Evolutionary conservation across 2,797 vertebrate species (phyloP), one percentile per base, ranked within the genome.

Genomic region (Tokudaia tokunoshimensis): DNA sequence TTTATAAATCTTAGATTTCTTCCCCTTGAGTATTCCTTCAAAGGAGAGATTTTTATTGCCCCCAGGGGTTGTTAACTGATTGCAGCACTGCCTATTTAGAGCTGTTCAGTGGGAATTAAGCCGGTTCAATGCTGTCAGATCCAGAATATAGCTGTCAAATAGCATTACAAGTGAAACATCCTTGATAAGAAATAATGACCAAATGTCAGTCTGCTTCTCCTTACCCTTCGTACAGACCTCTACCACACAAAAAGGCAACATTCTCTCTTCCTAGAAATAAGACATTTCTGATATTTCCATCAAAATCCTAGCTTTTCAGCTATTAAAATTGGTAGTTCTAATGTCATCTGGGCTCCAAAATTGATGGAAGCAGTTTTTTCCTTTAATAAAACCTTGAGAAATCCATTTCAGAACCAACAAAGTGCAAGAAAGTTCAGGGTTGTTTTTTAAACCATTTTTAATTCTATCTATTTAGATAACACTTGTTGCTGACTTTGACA

Each of bases 1-100:
- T 99, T 98, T 98, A 99, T 99, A 99, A 99, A 99, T 99, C 99
- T 99, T 99, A 99, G 99, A 99, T 99, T 99, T 99, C 99, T 98
- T 98, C 99, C 99, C 99, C 99, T 98, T 98, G 99, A 99, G 99
- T 99, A 98, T 99, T 98, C 97, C 98, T 99, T 99, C 99, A 99
- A 99, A 99, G 99, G 98, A 98, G 99, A 99, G 99, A 99, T 99
- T 97, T 97, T 98, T 98, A 98, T 98, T 99, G 99, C 99, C 99
- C 99, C 99, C 98, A 98, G 99, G 99, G 99, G 99, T 99, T 99
- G 99, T 99, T 99, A 99, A 99, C 99, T 99, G 99, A 99, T 99
- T 99, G 99, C 99, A 99, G 99, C 99, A 99, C 99, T 99, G 99
- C 99, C 98, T 99, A 99, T 99, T 99, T 99, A 99, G 99, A 99